phyloP scores from a whole-genome alignment of 2,888 invertebrate genomes.

The Aquatica leii region DNA sequence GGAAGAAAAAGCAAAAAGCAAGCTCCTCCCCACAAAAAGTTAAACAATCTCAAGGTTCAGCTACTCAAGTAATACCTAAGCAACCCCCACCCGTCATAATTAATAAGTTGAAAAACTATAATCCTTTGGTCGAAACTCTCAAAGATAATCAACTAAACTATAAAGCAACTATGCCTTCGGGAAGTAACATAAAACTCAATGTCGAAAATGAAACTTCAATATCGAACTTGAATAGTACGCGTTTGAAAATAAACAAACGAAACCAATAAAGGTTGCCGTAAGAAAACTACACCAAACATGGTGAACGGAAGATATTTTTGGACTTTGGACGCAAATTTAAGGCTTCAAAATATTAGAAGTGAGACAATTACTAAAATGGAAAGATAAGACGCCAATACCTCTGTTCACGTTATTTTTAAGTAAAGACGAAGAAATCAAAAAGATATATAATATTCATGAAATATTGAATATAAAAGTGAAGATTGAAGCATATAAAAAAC shows the following conservation, averaged over 20 bases:
- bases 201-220: constrained; percentile 15
- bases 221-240: constrained; percentile 19
- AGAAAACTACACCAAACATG: constrained; percentile 20
- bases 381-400: constrained; percentile 19
- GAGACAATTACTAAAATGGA: constrained; percentile 13
- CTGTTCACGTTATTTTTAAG: constrained; percentile 23
- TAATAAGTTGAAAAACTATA: constrained; percentile 12
- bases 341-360: constrained; percentile 17
- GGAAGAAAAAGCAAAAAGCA: constrained; percentile 18
- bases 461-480: constrained; percentile 20
- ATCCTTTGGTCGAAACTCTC: constrained; percentile 8
- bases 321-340: constrained; percentile 5
- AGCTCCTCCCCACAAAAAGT: constrained; percentile 15
- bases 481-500: constrained; percentile 21
- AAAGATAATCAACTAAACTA: constrained; percentile 5
- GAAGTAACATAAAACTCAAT: constrained; percentile 17
- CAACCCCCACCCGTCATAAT: constrained; percentile 13
- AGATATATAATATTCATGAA: constrained; percentile 24
- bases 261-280: constrained; percentile 16
- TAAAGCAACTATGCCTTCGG: constrained; percentile 12
- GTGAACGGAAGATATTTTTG: constrained; percentile 14
- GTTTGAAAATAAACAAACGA: constrained; percentile 19
- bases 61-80: constrained; percentile 12
- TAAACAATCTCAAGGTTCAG: constrained; percentile 1
- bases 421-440: constrained; percentile 20